Conservation (phyloP, 1,140 invertebrate species). For the Calycopis cecrops region DNA sequence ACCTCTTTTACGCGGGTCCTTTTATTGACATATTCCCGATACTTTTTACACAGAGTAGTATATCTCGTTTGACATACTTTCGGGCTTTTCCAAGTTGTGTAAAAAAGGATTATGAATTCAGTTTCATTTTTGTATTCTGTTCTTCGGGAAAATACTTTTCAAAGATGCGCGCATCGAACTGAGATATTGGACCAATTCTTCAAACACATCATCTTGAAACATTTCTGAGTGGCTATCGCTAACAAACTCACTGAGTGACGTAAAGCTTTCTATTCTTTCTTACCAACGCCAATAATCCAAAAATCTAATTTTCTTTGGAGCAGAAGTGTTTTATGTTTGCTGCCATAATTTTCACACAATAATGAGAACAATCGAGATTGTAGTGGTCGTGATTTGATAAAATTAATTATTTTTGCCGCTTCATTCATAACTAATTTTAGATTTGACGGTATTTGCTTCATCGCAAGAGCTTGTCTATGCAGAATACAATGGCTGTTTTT, state of each 20-base stretch:
- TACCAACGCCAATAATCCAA: slow-evolving; percentile 31
- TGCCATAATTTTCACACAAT: slow-evolving; percentile 47
- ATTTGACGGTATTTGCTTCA: slow-evolving; percentile 19
- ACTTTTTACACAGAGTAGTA: too few relatives aligned
- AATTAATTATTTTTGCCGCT: slow-evolving; percentile 41
- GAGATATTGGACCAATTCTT: too few relatives aligned
- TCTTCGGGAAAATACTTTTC: too few relatives aligned
- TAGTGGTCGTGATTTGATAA: slow-evolving; percentile 45
- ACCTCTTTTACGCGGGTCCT: too few relatives aligned
- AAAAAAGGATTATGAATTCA: slow-evolving; percentile 32
- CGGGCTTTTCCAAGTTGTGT: slow-evolving; percentile 32
- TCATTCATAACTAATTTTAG: slow-evolving; percentile 34
- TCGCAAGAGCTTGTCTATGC: slow-evolving; percentile 43
- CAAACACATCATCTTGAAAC: slow-evolving; percentile 30
- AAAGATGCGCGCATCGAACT: too few relatives aligned
- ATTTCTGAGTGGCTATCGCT: slow-evolving; percentile 27
- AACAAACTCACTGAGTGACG: slow-evolving; percentile 29
- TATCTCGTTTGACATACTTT: slow-evolving; percentile 30
- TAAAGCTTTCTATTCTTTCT: slow-evolving; percentile 32
- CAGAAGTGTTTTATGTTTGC: slow-evolving; percentile 44
- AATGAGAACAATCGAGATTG: slow-evolving; percentile 39
- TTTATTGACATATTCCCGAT: too few relatives aligned
- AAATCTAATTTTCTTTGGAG: slow-evolving; percentile 38
- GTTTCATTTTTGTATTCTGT: slow-evolving; percentile 27
- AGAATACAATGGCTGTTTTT: slow-evolving; percentile 49